Base-by-base conservation (phyloP, 2,797 vertebrate species). In the Morelia viridis region DNA sequence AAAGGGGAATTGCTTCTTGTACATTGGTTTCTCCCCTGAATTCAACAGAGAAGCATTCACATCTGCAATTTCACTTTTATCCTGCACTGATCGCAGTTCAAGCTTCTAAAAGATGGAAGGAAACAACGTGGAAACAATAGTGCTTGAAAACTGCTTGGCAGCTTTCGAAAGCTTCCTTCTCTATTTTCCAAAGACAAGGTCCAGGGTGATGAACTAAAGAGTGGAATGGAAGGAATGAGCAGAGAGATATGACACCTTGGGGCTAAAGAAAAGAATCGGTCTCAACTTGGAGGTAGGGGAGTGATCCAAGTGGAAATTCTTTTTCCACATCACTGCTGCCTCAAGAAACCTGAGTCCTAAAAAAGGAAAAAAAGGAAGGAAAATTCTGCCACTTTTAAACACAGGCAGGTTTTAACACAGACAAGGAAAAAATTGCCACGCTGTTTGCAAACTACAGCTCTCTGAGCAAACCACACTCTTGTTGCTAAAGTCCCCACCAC, bases 201-300 rank as follows among this genome's bases (percentile, higher is more conserved):
- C 80, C 62, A 68, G 17, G 7, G 12, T 6, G 24, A 50, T 17
- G 28, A 31, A 58, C 35, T 60, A 90, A 58, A 60, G 35, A 28
- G 5, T 64, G 68, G 87, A 88, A 91, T 88, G 58, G 58, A 60
- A 88, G 13, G 65, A 76, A 92, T 89, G 71, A 88, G 61, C 22
- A 24, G 22, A 84, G 31, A 80, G 85, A n/a, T 28, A 41, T 50
- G 19, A n/a, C 31, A 50, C 15, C 19, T 31, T 15, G 50, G 57
- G 83, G 22, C 57, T 85, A 35, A 58, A 50, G 58, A 19, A 41
- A 17, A 89, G n/a, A 58, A 76, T 76, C 80, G 64, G 35, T 58
- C 61, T 80, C 22, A 76, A 56, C 85, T 61, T 24, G 9, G 35
- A 35, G 60, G 17, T 6, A 4, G 3, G 41, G 56, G 31, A 87